Conservation (phyloP, 1,140 invertebrate genomes). For the Penaeus vannamei region DNA sequence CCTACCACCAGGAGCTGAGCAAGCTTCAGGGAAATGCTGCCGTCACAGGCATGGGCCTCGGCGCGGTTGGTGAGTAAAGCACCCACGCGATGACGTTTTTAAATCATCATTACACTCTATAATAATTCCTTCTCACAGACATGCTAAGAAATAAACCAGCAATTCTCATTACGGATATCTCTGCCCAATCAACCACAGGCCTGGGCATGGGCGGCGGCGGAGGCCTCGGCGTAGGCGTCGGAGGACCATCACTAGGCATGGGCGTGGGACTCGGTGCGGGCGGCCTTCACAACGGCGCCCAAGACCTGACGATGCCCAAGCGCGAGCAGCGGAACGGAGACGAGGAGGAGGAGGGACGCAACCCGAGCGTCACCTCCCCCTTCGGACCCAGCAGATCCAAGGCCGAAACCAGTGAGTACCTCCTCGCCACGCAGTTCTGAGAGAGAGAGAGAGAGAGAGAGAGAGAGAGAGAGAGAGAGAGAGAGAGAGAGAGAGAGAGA, state of each 20-base stretch:
- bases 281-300: conserved; percentile 78
- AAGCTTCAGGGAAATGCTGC: conserved; percentile 81
- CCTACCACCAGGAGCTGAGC: conserved; percentile 91
- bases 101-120: not conserved
- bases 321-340: conserved; percentile 58
- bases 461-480: too few species aligned
- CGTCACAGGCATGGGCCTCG: conserved; percentile 67
- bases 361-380: conserved; percentile 53
- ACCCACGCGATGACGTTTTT: conserved; percentile 69
- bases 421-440: not conserved
- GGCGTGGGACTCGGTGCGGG: conserved; percentile 55
- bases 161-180: not conserved
- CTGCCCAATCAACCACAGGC: conserved; percentile 32
- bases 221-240: conserved; percentile 63
- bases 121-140: not conserved
- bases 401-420: conserved; percentile 65
- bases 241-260: conserved; percentile 62
- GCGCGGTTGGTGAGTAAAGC: conserved; percentile 73
- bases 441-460: too few species aligned
- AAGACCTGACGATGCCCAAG: conserved; percentile 86
- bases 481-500: too few species aligned
- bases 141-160: not conserved
- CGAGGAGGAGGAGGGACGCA: conserved; percentile 62
- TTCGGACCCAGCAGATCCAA: conserved; percentile 61
- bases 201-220: conserved; percentile 61